Conservation (phyloP, 2,888 invertebrate species). For the Taphrorychus bicolor region DNA sequence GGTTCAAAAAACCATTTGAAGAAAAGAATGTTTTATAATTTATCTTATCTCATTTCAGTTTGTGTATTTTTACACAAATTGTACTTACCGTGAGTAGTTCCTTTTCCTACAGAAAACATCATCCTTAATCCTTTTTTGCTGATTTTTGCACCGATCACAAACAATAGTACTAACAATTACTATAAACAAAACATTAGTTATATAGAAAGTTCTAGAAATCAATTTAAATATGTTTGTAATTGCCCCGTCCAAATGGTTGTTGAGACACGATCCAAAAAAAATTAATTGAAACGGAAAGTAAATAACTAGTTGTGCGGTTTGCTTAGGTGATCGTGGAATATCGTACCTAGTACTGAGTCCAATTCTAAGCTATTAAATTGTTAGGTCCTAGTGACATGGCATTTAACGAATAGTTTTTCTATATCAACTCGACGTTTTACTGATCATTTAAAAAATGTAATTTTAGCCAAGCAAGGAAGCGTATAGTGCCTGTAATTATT, state of each 20-base stretch:
- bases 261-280: background rate
- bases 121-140: no score
- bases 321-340: background rate
- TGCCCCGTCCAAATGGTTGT: background rate
- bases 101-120: no score
- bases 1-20: no score
- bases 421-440: no score
- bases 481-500: no score
- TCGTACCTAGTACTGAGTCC: background rate
- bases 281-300: conserved; percentile 3
- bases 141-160: background rate
- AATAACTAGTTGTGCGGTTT: background rate
- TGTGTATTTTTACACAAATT: no score
- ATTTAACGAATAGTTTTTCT: background rate
- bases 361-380: background rate
- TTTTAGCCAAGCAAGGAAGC: background rate
- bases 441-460: background rate
- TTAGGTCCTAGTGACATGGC: no score
- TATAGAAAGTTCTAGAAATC: background rate
- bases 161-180: background rate
- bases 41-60: no score
- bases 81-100: no score
- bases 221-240: background rate
- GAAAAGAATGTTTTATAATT: no score
- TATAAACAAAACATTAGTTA: background rate